These are phyloP conservation scores for Thalassoma bifasciatum DNA, from an alignment of 2,113 vertebrate species.

Conservation along the genomic window DNA sequence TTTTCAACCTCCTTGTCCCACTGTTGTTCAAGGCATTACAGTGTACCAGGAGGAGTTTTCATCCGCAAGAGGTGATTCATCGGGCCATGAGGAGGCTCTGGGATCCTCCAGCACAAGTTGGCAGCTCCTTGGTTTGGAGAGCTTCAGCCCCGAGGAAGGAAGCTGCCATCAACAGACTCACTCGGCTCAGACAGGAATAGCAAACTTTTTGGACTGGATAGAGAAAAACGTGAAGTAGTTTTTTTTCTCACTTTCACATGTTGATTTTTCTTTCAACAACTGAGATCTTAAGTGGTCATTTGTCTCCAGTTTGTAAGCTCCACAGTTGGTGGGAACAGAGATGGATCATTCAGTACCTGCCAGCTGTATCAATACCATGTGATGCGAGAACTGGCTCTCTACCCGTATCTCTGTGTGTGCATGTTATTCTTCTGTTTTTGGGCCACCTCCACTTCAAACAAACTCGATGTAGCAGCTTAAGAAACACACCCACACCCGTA, in stretches of 20 bases:
- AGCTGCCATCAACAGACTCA: constrained; percentile 83
- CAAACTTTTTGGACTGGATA: constrained; percentile 91
- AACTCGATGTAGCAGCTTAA: neutral
- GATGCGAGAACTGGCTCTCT: neutral
- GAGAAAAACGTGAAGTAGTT: constrained; percentile 86
- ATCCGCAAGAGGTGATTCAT: constrained; percentile 12
- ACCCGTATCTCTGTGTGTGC: neutral
- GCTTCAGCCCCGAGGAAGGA: constrained; percentile 86
- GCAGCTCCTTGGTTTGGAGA: constrained; percentile 90
- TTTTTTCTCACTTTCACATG: neutral
- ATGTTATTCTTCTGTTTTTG: constrained; percentile 21
- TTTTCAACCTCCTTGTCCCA: constrained; percentile 84
- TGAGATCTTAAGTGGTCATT: neutral
- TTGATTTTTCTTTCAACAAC: neutral
- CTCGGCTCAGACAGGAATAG: constrained; percentile 85
- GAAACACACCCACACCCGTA: neutral
- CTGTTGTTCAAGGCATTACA: constrained; percentile 88
- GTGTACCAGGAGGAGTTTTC: constrained; percentile 60
- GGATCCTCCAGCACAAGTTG: constrained; percentile 80
- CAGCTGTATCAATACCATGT: neutral
- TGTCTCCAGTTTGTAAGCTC: neutral
- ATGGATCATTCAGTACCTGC: neutral
- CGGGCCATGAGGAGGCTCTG: constrained; percentile 5
- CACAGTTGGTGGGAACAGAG: neutral
- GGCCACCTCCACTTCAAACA: constrained; percentile 6